phyloP scores from a whole-genome alignment of 2,888 invertebrate genomes.

The Yponomeuta plumbellus region DNA sequence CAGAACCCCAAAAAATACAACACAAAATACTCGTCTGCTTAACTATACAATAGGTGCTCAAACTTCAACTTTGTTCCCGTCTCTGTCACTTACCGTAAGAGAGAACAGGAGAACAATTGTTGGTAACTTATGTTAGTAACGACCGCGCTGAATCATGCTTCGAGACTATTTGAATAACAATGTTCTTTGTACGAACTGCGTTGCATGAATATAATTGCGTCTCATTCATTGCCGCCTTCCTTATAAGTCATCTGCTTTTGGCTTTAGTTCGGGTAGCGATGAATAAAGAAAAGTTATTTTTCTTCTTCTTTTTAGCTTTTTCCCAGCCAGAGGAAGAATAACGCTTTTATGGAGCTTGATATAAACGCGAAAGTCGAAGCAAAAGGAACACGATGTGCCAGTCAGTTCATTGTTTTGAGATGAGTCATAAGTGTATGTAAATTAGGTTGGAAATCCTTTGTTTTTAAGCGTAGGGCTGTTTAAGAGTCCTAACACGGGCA shows the following conservation, averaged over 20 bases:
- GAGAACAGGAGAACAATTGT: constrained; percentile 14
- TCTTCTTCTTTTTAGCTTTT: neutral
- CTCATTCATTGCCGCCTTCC: constrained; percentile 5
- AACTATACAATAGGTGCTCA: neutral
- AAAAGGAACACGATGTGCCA: neutral
- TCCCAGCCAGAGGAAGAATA: neutral
- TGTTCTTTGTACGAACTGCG: constrained; percentile 15
- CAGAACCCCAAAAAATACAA: no score
- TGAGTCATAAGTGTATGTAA: constrained; percentile 19
- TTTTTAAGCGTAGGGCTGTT: neutral
- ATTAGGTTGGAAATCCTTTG: constrained; percentile 16
- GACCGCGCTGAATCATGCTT: constrained; percentile 42
- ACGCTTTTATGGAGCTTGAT: neutral
- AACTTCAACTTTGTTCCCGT: neutral
- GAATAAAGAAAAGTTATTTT: constrained; percentile 1
- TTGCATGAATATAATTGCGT: neutral
- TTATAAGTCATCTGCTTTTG: neutral
- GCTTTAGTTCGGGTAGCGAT: constrained; percentile 12
- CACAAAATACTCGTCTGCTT: no score
- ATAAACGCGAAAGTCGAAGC: neutral
- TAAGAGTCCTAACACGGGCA: neutral
- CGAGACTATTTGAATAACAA: constrained; percentile 22
- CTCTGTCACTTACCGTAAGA: neutral
- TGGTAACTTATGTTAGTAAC: constrained; percentile 22
- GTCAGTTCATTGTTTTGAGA: constrained; percentile 9